Evolutionary conservation across 2,888 invertebrate species (phyloP).

Genomic region (Schizotus pectinicornis): DNA sequence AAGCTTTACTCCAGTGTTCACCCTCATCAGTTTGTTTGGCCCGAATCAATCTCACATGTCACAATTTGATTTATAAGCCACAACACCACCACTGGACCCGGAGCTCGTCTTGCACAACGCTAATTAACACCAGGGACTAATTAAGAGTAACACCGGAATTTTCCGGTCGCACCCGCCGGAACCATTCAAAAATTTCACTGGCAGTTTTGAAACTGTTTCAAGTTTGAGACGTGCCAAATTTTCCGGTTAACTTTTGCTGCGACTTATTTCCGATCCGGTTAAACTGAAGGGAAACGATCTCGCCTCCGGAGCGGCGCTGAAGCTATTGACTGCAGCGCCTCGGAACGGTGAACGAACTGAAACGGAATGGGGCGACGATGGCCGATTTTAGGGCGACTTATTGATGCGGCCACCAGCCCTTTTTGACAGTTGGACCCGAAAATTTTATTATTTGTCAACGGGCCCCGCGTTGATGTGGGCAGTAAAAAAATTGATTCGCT

Average conservation of each 20-base stretch:
- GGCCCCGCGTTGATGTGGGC: neutral
- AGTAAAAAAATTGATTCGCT: too few species aligned
- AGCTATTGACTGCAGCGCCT: conserved; percentile 39
- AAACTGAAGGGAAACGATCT: conserved; percentile 22
- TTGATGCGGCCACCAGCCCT: conserved; percentile 32
- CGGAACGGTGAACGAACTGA: conserved; percentile 26
- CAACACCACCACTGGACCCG: conserved; percentile 5
- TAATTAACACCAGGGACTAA: conserved; percentile 11
- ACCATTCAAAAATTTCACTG: neutral
- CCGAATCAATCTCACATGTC: conserved; percentile 23
- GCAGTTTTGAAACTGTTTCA: too few species aligned
- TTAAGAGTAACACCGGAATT: conserved; percentile 2
- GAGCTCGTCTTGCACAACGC: neutral
- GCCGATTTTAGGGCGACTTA: conserved; percentile 29
- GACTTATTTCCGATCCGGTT: conserved; percentile 19
- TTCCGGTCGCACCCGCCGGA: neutral
- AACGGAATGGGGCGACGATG: conserved; percentile 18
- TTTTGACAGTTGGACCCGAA: conserved; percentile 22
- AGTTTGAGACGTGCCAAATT: too few species aligned
- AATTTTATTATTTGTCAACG: conserved; percentile 10
- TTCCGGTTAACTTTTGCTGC: neutral
- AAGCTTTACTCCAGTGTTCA: conserved; percentile 6
- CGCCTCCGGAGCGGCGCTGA: conserved; percentile 28
- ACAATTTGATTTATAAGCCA: conserved; percentile 22
- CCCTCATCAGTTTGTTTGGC: conserved; percentile 8